Base-by-base conservation (phyloP, 2,113 vertebrate species). In the Athene cunicularia region DNA sequence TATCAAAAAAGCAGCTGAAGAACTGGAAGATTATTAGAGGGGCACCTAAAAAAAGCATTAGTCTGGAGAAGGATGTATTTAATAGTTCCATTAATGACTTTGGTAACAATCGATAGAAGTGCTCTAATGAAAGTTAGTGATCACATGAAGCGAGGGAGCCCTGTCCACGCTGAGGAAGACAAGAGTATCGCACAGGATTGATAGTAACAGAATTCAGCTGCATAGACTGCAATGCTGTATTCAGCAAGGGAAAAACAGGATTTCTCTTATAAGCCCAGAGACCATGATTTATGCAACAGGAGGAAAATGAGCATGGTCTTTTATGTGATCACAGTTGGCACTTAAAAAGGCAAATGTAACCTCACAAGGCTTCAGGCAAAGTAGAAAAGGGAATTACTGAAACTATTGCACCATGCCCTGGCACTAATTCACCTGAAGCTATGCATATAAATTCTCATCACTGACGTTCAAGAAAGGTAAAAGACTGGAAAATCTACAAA, bases 81-180 rank as follows among this genome's bases (percentile, higher is more conserved):
- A 60, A 68, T 75, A 28, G 12, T 75, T 85, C 52, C 27, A 39
- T 79, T 87, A 68, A 28, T 58, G 27, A 80, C n/a, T 68, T 85
- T 32, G 22, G 14, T 37, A 90, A 49, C 7, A 66, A 55, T 32
- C 20, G 55, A 16, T 21, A 50, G 39, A 92, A 75, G 27, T 17
- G 5, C 8, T 89, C 19, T 45, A 28, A 68, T 45, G 12, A 94
- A 77, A 91, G 8, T 18, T 28, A 39, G 35, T 11, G 14, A 62
- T 27, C n/a, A 55, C 15, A 7, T 12, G 21, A 58, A 64, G 26
- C 1, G 0, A 0, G 19, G 9, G 9, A 79, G 24, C 21, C 43
- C 12, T 75, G 62, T 2, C 20, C 8, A 14, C 14, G 18, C 58
- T 68, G 49, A 89, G n/a, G 30, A 91, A 80, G 45, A 52, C 10